Evolutionary conservation across 1,140 invertebrate species (phyloP).

Genomic region (Drosophila hydei): DNA sequence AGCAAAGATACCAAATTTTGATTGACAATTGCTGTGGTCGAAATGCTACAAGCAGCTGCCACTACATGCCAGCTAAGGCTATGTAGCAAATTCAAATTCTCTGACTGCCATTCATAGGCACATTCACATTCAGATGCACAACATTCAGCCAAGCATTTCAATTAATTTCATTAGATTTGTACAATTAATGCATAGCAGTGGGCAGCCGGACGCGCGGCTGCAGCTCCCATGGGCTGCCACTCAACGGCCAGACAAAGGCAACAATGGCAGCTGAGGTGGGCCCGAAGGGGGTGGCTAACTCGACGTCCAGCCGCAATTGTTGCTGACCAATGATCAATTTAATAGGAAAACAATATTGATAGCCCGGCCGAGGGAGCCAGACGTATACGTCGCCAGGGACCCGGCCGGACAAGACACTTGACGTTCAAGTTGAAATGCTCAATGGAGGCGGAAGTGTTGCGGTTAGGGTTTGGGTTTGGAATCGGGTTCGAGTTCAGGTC

Average conservation of each 20-base stretch:
- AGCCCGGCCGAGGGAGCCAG: constrained; percentile 39
- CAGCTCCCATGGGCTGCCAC: constrained; percentile 40
- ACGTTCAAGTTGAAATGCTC: background rate
- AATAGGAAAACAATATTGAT: constrained; percentile 84
- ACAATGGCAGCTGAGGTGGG: background rate
- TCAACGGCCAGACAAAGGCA: constrained; percentile 48
- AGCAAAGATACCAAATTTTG: no score
- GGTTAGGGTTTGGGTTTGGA: constrained; percentile 29
- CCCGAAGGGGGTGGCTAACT: background rate
- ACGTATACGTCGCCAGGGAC: constrained; percentile 16
- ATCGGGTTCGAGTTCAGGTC: constrained; percentile 12
- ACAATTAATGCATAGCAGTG: constrained; percentile 53
- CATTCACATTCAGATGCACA: constrained; percentile 13
- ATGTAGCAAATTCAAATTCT: constrained; percentile 5
- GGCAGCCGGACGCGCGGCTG: constrained; percentile 33
- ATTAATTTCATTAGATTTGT: constrained; percentile 62
- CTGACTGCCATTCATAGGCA: constrained; percentile 1
- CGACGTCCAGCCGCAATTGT: constrained; percentile 66
- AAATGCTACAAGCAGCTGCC: constrained; percentile 33
- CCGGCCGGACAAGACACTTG: constrained; percentile 3
- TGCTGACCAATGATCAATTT: constrained; percentile 83
- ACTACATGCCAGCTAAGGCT: background rate
- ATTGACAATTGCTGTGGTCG: constrained; percentile 25
- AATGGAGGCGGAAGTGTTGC: constrained; percentile 20
- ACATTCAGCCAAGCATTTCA: constrained; percentile 50